phyloP scores from a whole-genome alignment of 2,888 invertebrate species.

The Melitaea athalia region DNA sequence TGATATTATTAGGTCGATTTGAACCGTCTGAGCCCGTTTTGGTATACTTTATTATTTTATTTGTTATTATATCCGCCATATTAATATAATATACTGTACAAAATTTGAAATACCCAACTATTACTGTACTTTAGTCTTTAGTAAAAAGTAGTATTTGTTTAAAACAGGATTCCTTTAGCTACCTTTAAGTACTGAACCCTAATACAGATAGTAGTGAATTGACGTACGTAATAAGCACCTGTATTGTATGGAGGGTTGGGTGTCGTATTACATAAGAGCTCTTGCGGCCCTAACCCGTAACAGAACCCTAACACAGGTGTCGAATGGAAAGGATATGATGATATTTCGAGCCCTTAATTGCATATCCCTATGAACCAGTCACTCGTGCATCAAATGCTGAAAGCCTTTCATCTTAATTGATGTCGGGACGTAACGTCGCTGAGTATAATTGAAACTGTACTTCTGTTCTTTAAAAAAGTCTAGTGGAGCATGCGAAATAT shows the following conservation, averaged over 20 bases:
- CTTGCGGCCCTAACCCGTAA: conserved; percentile 47
- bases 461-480: conserved; percentile 8
- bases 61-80: too few species aligned
- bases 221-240: conserved; percentile 6
- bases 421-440: conserved; percentile 18
- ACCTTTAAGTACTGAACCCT: too few species aligned
- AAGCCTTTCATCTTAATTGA: conserved; percentile 36
- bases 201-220: background rate
- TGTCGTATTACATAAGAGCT: conserved; percentile 53
- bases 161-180: background rate
- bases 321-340: conserved; percentile 49
- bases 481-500: background rate
- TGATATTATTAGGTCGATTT: too few species aligned
- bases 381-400: conserved; percentile 38
- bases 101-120: too few species aligned
- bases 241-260: conserved; percentile 43
- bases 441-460: conserved; percentile 30
- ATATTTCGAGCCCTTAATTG: conserved; percentile 45
- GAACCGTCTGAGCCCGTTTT: too few species aligned
- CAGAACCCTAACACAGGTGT: conserved; percentile 50
- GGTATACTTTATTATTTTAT: too few species aligned
- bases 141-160: background rate
- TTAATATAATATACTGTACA: too few species aligned
- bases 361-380: conserved; percentile 35
- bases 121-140: too few species aligned